Conservation (phyloP, 2,888 invertebrate species). For the Ptychoptera albimana region DNA sequence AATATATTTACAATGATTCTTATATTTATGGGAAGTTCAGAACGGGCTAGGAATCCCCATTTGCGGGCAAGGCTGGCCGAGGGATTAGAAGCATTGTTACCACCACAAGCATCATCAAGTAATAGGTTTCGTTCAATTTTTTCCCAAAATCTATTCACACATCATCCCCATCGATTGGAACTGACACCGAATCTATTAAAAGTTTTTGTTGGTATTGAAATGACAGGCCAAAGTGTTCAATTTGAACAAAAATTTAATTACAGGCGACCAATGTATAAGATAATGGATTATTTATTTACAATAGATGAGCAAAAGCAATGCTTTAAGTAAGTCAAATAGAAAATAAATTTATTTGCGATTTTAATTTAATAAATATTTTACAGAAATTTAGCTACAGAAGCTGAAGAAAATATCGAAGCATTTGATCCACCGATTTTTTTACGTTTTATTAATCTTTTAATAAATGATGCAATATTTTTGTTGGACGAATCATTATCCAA, state of each 20-base stretch:
- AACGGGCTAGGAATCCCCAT: constrained; percentile 79
- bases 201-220: constrained; percentile 94
- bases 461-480: constrained; percentile 94
- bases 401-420: constrained; percentile 77
- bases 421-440: constrained; percentile 83
- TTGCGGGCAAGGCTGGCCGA: constrained; percentile 80
- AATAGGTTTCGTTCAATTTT: constrained; percentile 31
- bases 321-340: constrained; percentile 45
- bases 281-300: constrained; percentile 84
- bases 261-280: constrained; percentile 83
- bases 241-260: constrained; percentile 97
- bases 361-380: constrained; percentile 14
- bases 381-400: constrained; percentile 59
- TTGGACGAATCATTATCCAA: constrained; percentile 82
- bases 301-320: constrained; percentile 58
- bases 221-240: constrained; percentile 90
- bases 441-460: constrained; percentile 86
- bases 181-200: constrained; percentile 66
- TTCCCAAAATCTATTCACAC: constrained; percentile 47
- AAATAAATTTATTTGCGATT: not conserved
- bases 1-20: constrained; percentile 66
- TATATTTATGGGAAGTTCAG: constrained; percentile 74
- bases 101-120: constrained; percentile 25
- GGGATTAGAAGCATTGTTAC: constrained; percentile 72
- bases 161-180: constrained; percentile 58